Base-by-base conservation (phyloP, 1,140 invertebrate genomes). In the Formica exsecta region DNA sequence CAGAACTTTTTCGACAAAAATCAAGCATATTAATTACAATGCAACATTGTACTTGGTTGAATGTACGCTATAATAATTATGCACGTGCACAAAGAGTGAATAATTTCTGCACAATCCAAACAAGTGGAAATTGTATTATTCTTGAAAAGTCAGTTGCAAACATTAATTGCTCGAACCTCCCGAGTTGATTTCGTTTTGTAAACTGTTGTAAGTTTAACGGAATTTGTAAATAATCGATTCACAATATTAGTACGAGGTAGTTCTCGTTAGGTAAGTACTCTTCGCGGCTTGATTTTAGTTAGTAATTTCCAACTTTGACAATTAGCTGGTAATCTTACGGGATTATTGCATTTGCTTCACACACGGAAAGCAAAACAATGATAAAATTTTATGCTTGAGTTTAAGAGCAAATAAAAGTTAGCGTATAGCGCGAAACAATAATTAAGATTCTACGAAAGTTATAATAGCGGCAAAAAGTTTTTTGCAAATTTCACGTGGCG, bases 181-280 rank as follows among this genome's bases (percentile, higher is more conserved):
- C 9, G 22, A 29, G 16, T 57, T 41, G 19, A 59, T 71, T 81
- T 41, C 3, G 22, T 81, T 80, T 51, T 51, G 16, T 19, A 70
- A 80, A 13, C 9, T 13, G n/a, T 41, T n/a, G 59, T 41, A 59
- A 71, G 48, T 68, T 80, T 16, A 3, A 16, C 13, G 32, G 13
- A 81, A 71, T 81, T 71, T 71, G 22, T 71, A 59, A 71, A 81
- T 81, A 81, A 71, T 81, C 36, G 19, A 59, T 80, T 70, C 3
- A 19, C 41, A 29, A 80, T 80, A 71, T 70, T 71, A 80, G 11
- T 25, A 44, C 22, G 16, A 71, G 19, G 22, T 19, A 80, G 70
- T 16, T 80, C 48, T 80, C 32, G 25, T 57, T 22, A 57, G 19
- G 0, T 36, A 44, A 81, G 1, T 71, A 51, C 48, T 11, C 54